Percentiles rank a stretch among this genome's conserved stretches.
Evolutionary conservation across 2,797 vertebrate species (phyloP).

Genomic region (Myotis planiceps): DNA sequence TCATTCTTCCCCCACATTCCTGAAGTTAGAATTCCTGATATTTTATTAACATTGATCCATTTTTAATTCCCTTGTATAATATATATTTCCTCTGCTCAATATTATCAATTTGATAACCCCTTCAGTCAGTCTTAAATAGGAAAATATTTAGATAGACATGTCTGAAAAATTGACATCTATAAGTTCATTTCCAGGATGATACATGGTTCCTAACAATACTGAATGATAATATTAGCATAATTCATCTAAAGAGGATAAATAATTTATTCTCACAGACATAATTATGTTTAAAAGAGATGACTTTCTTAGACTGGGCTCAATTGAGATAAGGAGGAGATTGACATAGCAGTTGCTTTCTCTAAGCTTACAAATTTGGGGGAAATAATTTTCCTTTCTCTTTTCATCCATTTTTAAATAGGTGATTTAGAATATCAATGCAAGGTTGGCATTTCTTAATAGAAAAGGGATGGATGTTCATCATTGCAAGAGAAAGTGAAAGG

Average conservation of each 20-base stretch:
- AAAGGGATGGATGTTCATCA: background rate
- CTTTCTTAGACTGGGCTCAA: background rate
- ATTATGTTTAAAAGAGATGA: slow-evolving; percentile 42
- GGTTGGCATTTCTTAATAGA: slow-evolving; percentile 29
- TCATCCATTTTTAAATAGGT: slow-evolving; percentile 7
- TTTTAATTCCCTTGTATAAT: background rate
- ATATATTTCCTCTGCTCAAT: background rate
- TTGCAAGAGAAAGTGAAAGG: background rate
- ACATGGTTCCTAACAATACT: slow-evolving; percentile 23
- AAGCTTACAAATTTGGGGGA: background rate
- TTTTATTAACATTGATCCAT: background rate
- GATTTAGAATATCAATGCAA: background rate
- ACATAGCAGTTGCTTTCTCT: background rate
- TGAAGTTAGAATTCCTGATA: background rate
- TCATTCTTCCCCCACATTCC: background rate
- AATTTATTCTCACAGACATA: slow-evolving; percentile 44
- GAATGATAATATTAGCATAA: slow-evolving; percentile 45
- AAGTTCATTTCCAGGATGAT: slow-evolving; percentile 39
- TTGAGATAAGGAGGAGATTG: background rate
- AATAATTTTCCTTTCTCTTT: slow-evolving; percentile 39
- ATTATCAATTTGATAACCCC: background rate
- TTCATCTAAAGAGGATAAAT: slow-evolving; percentile 30
- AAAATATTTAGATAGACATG: slow-evolving; percentile 50
- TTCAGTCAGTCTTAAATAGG: background rate
- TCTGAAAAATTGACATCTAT: slow-evolving; percentile 45